These are phyloP conservation scores for Berghia stephanieae DNA, from an alignment of 1,140 invertebrate species.

Conservation along the genomic window DNA sequence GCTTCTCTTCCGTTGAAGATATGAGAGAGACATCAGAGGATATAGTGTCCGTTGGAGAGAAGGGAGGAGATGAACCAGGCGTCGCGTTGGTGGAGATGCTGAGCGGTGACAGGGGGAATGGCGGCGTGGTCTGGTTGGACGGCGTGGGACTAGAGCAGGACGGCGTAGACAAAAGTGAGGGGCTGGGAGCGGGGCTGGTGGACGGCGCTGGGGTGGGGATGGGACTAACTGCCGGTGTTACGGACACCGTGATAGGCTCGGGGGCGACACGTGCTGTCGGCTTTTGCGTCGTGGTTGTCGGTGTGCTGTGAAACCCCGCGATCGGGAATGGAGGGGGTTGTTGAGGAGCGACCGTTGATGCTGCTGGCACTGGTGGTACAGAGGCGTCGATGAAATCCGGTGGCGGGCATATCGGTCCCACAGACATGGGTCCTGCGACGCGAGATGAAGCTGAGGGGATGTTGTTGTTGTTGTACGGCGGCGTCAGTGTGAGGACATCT, in stretches of 20 bases:
- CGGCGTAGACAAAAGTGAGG: background rate
- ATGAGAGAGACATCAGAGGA: too few relatives aligned
- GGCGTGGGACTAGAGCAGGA: background rate
- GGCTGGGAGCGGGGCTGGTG: background rate
- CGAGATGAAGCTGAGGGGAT: too few relatives aligned
- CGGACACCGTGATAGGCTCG: background rate
- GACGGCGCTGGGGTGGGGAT: background rate
- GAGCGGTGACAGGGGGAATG: slow-evolving; percentile 12
- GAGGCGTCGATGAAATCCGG: background rate
- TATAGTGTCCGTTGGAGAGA: too few relatives aligned
- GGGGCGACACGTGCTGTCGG: slow-evolving; percentile 23
- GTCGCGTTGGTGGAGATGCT: too few relatives aligned
- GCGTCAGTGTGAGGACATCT: too few relatives aligned
- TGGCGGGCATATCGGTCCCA: background rate
- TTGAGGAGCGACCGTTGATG: slow-evolving; percentile 17
- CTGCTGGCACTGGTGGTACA: background rate
- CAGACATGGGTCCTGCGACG: too few relatives aligned
- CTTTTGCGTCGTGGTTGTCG: too few relatives aligned
- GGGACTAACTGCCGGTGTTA: background rate
- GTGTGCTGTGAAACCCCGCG: too few relatives aligned
- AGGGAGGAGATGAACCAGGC: too few relatives aligned
- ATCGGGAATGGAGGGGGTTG: background rate
- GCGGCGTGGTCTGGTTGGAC: background rate
- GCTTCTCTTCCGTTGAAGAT: too few relatives aligned
- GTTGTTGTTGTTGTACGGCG: too few relatives aligned